Conservation (phyloP, 35 echinoderm and acorn worm genomes). For the Diadema setosum region DNA sequence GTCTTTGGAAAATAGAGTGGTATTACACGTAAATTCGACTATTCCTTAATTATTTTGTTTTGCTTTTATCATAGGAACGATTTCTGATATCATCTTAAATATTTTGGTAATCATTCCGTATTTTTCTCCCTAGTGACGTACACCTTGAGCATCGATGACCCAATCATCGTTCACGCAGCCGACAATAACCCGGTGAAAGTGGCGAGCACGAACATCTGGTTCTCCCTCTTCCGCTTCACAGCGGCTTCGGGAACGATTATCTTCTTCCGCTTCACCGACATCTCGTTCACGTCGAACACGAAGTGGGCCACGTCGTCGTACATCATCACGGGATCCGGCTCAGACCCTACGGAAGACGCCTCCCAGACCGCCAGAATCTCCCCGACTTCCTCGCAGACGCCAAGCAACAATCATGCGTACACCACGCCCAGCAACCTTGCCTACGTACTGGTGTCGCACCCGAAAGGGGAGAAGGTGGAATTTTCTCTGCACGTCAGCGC, state of each 20-base stretch:
- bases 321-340: neutral
- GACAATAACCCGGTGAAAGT: neutral
- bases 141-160: neutral
- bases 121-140: neutral
- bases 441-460: neutral
- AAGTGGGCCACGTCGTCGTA: neutral
- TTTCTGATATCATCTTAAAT: too few species aligned
- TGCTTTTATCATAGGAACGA: too few species aligned
- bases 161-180: neutral
- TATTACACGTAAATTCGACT: too few species aligned
- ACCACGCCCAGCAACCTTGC: neutral
- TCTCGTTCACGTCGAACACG: neutral
- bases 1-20: too few species aligned
- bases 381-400: neutral
- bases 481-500: neutral
- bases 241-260: neutral
- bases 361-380: neutral
- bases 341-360: neutral
- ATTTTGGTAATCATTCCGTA: too few species aligned
- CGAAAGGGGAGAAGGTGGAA: neutral
- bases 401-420: neutral
- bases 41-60: too few species aligned
- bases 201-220: neutral
- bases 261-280: neutral
- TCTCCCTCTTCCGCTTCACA: neutral